These are phyloP conservation scores for Drosophila peninsularis DNA, from an alignment of 2,888 invertebrate genomes.

Conservation along the genomic window DNA sequence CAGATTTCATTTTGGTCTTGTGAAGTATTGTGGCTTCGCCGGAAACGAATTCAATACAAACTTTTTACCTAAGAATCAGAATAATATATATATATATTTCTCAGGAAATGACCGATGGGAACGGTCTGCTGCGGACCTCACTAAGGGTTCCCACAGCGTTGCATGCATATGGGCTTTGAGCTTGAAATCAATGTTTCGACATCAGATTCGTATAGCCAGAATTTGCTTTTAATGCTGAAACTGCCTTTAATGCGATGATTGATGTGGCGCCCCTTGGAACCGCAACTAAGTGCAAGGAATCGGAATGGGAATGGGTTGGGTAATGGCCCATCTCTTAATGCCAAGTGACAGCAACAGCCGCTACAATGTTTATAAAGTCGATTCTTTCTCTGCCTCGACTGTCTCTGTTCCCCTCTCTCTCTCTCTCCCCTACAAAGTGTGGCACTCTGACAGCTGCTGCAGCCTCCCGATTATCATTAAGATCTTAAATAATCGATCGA, in stretches of 20 bases:
- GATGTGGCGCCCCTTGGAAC: constrained; percentile 71
- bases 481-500: constrained; percentile 24
- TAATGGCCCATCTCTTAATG: constrained; percentile 38
- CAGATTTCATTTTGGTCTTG: constrained; percentile 27
- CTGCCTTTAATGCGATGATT: constrained; percentile 68
- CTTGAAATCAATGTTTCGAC: constrained; percentile 48
- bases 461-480: constrained; percentile 24
- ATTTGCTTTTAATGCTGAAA: constrained; percentile 30
- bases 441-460: constrained; percentile 33
- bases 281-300: constrained; percentile 39
- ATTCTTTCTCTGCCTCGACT: no score
- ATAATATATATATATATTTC: constrained; percentile 32
- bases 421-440: constrained; percentile 8
- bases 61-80: constrained; percentile 8
- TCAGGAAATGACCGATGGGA: constrained; percentile 51
- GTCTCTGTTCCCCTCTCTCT: not conserved
- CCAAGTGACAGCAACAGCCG: constrained; percentile 53
- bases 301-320: not conserved
- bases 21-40: constrained; percentile 41
- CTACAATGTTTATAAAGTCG: constrained; percentile 13
- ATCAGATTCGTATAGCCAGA: constrained; percentile 32
- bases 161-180: constrained; percentile 28
- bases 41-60: constrained; percentile 66
- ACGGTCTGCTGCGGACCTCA: constrained; percentile 23
- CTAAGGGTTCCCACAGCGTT: constrained; percentile 57